Evolutionary conservation across 1,140 invertebrate genomes (phyloP).

Genomic region (Onthophagus taurus): DNA sequence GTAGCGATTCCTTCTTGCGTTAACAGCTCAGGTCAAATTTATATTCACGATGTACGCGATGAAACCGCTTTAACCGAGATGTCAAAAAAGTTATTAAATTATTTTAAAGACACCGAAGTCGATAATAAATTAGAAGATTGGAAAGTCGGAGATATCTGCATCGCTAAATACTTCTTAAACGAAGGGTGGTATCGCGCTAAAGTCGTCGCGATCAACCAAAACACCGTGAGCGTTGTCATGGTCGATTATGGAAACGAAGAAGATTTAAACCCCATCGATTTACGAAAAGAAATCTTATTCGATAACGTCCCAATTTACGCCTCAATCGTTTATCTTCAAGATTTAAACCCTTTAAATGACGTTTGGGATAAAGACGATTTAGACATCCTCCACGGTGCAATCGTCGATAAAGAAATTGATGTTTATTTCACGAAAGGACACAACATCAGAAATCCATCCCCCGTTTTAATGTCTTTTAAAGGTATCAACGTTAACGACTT

Average conservation of each 20-base stretch:
- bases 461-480: conserved; percentile 1
- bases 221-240: conserved; percentile 43
- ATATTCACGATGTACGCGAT: conserved; percentile 43
- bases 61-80: conserved; percentile 41
- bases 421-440: background rate
- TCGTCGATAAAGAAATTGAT: conserved; percentile 18
- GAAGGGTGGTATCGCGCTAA: conserved; percentile 51
- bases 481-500: conserved; percentile 11
- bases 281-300: conserved; percentile 50
- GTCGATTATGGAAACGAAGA: conserved; percentile 57
- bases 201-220: conserved; percentile 38
- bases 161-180: conserved; percentile 51
- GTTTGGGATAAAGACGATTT: conserved; percentile 20
- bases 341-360: conserved; percentile 36
- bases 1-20: conserved; percentile 45
- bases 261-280: conserved; percentile 38
- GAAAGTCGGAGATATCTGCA: conserved; percentile 50
- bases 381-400: conserved; percentile 16
- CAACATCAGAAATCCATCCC: background rate
- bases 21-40: conserved; percentile 45
- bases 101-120: conserved; percentile 38
- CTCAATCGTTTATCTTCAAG: conserved; percentile 38
- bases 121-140: conserved; percentile 42
- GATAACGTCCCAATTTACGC: conserved; percentile 48
- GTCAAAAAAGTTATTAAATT: conserved; percentile 39